These are phyloP conservation scores for Triops cancriformis DNA, from an alignment of 1,140 invertebrate genomes.

Conservation along the genomic window DNA sequence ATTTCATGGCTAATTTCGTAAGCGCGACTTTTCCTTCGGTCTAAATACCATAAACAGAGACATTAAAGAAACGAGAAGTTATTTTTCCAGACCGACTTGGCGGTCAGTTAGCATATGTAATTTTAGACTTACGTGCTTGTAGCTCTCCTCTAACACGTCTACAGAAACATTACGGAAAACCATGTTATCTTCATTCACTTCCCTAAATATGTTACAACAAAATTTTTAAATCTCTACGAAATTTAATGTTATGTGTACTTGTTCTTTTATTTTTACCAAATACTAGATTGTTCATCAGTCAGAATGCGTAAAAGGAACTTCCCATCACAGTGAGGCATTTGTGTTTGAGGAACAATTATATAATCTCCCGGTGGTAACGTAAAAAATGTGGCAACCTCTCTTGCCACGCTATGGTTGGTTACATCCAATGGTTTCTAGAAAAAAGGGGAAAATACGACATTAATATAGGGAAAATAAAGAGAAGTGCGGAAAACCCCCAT, in stretches of 20 bases:
- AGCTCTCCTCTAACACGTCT: constrained; percentile 50
- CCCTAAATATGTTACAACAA: constrained; percentile 43
- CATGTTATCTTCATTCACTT: constrained; percentile 68
- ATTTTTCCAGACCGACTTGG: too few species aligned
- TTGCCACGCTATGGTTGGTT: constrained; percentile 54
- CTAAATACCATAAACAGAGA: constrained; percentile 30
- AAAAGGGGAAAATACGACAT: neutral
- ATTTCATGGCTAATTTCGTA: constrained; percentile 38
- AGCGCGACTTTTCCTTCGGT: constrained; percentile 34
- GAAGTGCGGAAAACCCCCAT: neutral
- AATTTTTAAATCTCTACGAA: neutral
- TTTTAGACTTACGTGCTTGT: constrained; percentile 45
- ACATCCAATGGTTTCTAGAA: constrained; percentile 56
- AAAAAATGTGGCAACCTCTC: constrained; percentile 64
- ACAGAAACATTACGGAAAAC: constrained; percentile 53
- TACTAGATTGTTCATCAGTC: constrained; percentile 62
- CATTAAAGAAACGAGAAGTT: too few species aligned
- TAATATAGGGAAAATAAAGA: too few species aligned
- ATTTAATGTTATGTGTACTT: constrained; percentile 19
- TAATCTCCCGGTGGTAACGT: constrained; percentile 65
- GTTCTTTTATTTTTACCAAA: constrained; percentile 48
- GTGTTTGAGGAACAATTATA: constrained; percentile 66
- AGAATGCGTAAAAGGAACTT: constrained; percentile 61
- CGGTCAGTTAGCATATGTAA: too few species aligned
- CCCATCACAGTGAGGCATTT: constrained; percentile 55